Evolutionary conservation across 2,113 vertebrate species (phyloP).

Genomic region (Myodes glareolus): DNA sequence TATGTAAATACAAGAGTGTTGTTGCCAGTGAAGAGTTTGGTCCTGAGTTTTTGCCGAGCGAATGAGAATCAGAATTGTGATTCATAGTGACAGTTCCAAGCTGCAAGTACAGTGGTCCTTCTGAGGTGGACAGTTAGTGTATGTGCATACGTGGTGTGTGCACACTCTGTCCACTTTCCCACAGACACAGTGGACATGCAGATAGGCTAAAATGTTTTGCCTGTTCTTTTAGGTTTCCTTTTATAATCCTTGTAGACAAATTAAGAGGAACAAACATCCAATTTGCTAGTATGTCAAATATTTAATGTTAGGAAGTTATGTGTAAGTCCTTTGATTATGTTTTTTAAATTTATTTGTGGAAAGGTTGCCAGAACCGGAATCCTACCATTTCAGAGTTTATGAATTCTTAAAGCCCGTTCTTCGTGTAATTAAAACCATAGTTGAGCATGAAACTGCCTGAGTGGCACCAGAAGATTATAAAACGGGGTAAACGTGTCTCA

Average conservation of each 20-base stretch:
- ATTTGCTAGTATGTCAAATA: conserved; percentile 85
- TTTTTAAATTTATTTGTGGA: conserved; percentile 88
- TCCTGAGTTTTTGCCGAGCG: neutral
- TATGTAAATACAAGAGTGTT: neutral
- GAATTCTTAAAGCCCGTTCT: conserved; percentile 85
- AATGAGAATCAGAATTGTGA: conserved; percentile 7
- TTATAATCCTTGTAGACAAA: conserved; percentile 66
- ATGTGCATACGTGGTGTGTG: conserved; percentile 53
- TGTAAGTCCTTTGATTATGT: conserved; percentile 87
- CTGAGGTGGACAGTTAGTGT: conserved; percentile 59
- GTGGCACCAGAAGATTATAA: conserved; percentile 88
- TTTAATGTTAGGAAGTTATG: conserved; percentile 86
- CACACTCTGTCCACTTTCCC: conserved; percentile 59
- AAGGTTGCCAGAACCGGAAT: conserved; percentile 84
- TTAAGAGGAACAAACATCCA: conserved; percentile 67
- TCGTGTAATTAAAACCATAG: conserved; percentile 86
- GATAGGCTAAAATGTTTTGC: conserved; percentile 75
- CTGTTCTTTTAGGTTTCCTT: conserved; percentile 65
- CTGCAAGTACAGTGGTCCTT: conserved; percentile 48
- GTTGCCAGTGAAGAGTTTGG: neutral
- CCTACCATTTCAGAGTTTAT: conserved; percentile 87
- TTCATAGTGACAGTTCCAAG: conserved; percentile 27
- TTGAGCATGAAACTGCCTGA: conserved; percentile 83
- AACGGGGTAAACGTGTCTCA: conserved; percentile 85
- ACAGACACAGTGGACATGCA: conserved; percentile 49